Evolutionary conservation across 2,113 vertebrate species (phyloP), one percentile per base, ranked within the genome.

Genomic region (Hippolais icterina): DNA sequence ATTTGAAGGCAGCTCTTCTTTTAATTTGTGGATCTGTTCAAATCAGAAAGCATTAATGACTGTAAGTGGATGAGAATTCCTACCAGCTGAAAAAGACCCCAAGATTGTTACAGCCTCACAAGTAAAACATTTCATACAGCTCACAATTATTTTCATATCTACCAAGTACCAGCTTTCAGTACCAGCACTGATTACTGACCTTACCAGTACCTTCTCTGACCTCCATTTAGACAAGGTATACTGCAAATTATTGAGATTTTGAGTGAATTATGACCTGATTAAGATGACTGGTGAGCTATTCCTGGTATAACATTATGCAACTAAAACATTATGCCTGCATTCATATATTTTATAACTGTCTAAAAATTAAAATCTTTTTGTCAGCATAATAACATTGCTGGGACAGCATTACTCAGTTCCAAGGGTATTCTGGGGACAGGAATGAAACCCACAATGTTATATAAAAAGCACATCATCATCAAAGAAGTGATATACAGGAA

Each of bases 391-490:
- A 94, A 64, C 75, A 91, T 74, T 91, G 60, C 70, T 84, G 83
- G 80, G 82, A 90, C 75, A 94, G 74, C 70, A 85, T 44, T 95
- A 68, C 84, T 95, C 39, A 70, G 52, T 93, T 97, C 95, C 94
- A 97, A 98, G 96, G 93, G 61, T 90, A 90, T 94, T 87, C 83
- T 90, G 93, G 78, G 65, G 71, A 81, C 81, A 94, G 61, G 93
- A 96, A 61, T 49, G 65, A 97, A 87, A 90, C 85, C 77, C 86
- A 97, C 95, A 74, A 23, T 82, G 92, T 96, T 98, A 95, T 74
- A 96, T 87, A 94, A 95, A 97, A 97, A 96, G 66, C 37, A 96
- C 44, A 72, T 78, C 64, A 60, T 50, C 93, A 46, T 87, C 80
- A 69, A 94, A 95, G 64, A 96, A 85, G 53, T 87, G 74, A 96